These are phyloP conservation scores for Catocala fraxini DNA, from an alignment of 2,888 invertebrate species.

Conservation along the genomic window DNA sequence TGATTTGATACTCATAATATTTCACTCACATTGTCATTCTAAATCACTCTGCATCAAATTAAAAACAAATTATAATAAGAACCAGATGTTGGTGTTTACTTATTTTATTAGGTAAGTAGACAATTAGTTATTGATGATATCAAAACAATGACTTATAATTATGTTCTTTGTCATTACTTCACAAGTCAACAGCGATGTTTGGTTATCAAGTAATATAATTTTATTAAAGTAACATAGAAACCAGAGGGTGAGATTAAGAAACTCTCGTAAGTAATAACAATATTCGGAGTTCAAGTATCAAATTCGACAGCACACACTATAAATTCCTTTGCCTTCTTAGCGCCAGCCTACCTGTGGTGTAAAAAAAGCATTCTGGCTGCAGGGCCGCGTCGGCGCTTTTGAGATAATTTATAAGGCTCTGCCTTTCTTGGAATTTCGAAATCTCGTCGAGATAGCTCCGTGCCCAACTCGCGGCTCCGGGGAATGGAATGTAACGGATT, in stretches of 20 bases:
- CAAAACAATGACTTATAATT: no score
- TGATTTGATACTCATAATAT: constrained; percentile 50
- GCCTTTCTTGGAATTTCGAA: constrained; percentile 87
- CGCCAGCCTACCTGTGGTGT: constrained; percentile 84
- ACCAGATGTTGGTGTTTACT: no score
- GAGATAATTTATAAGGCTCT: constrained; percentile 87
- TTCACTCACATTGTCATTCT: neutral
- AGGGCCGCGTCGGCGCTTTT: constrained; percentile 86
- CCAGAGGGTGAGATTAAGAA: neutral
- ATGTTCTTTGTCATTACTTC: no score
- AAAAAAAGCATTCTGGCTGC: constrained; percentile 85
- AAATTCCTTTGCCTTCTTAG: constrained; percentile 85
- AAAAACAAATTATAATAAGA: no score
- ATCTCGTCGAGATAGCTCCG: constrained; percentile 81
- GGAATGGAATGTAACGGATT: constrained; percentile 86
- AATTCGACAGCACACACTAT: constrained; percentile 59
- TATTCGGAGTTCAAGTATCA: constrained; percentile 59
- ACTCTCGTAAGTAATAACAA: constrained; percentile 1
- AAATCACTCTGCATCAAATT: no score
- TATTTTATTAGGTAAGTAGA: no score
- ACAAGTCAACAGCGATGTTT: no score
- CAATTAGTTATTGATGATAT: no score
- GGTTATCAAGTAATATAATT: no score
- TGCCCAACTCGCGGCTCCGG: constrained; percentile 71
- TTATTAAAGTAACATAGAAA: no score